These are phyloP conservation scores for Busseola fusca DNA, from an alignment of 2,888 invertebrate genomes.

Conservation along the genomic window DNA sequence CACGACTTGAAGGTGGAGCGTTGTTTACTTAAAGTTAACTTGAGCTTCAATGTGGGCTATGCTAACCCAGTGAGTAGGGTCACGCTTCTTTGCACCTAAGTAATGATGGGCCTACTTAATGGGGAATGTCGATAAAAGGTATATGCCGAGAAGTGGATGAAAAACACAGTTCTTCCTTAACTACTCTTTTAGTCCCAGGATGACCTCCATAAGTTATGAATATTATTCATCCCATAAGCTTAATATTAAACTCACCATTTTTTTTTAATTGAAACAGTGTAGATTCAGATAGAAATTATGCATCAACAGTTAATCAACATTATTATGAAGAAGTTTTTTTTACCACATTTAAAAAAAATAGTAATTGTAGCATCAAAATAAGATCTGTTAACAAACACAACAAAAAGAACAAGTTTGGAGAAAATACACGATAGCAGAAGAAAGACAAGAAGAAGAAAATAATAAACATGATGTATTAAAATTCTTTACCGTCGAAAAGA, in stretches of 20 bases:
- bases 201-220: neutral
- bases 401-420: too few species aligned
- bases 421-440: too few species aligned
- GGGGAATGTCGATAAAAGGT: neutral
- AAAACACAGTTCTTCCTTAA: neutral
- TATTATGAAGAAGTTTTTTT: neutral
- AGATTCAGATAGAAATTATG: neutral
- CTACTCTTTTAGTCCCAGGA: neutral
- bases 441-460: too few species aligned
- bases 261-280: neutral
- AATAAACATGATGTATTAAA: neutral
- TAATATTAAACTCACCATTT: neutral
- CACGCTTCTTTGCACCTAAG: neutral
- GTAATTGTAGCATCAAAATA: too few species aligned
- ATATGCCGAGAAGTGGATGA: neutral
- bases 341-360: too few species aligned
- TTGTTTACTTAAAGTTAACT: conserved; percentile 13
- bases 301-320: neutral
- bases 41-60: conserved; percentile 22
- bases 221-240: neutral
- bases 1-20: conserved; percentile 32
- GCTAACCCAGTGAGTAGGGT: neutral
- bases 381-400: too few species aligned
- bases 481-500: too few species aligned
- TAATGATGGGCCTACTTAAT: neutral